Evolutionary conservation across 1,140 invertebrate genomes (phyloP).

Genomic region (Brachionus rubens): DNA sequence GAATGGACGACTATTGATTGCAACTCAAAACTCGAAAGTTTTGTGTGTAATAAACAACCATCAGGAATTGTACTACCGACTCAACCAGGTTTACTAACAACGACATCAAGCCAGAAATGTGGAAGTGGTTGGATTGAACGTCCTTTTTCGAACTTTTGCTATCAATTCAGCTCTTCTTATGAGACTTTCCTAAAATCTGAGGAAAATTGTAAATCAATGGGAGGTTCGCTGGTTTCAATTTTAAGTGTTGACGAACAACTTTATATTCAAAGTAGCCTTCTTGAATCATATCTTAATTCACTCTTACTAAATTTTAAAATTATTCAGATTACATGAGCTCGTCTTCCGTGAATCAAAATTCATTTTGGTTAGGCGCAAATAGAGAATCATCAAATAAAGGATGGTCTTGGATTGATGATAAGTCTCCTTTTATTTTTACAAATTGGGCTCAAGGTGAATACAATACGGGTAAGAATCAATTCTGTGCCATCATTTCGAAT

Average conservation of each 20-base stretch:
- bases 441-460: conserved; percentile 43
- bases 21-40: background rate
- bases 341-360: conserved; percentile 7
- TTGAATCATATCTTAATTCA: no score
- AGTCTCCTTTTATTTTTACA: conserved; percentile 40
- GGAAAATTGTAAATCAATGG: background rate
- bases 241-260: conserved; percentile 21
- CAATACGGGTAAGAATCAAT: conserved; percentile 34
- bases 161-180: background rate
- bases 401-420: conserved; percentile 22
- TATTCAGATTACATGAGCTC: background rate
- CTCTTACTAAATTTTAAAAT: no score
- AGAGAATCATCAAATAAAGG: conserved; percentile 16
- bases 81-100: background rate
- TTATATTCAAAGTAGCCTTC: conserved; percentile 45
- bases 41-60: background rate
- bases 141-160: conserved; percentile 39
- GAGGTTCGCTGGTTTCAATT: conserved; percentile 32
- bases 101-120: conserved; percentile 24
- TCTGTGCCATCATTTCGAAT: conserved; percentile 31
- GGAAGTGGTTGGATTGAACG: conserved; percentile 21
- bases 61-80: background rate
- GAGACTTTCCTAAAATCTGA: conserved; percentile 3
- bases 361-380: conserved; percentile 37
- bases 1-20: conserved; percentile 45